phyloP scores from a whole-genome alignment of 1,140 invertebrate species.

The Halictus rubicundus region DNA sequence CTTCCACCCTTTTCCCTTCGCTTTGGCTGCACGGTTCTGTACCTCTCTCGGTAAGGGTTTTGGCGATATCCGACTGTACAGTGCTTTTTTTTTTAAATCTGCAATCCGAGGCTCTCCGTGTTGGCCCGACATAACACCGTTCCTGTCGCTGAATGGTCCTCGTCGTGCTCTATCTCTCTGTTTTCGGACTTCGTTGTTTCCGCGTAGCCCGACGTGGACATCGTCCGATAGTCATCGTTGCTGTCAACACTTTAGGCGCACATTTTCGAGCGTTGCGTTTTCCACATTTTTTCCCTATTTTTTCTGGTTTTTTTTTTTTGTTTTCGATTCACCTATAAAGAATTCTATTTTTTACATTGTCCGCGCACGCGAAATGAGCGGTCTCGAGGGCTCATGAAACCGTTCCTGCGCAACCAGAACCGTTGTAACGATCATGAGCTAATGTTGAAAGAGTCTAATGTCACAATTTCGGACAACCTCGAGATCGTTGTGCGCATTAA shows the following conservation, averaged over 20 bases:
- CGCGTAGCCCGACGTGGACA: slow-evolving; percentile 25
- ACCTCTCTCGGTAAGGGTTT: slow-evolving; percentile 8
- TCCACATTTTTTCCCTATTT: too few species aligned
- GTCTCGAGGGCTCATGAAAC: background rate
- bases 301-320: background rate
- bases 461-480: too few species aligned
- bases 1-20: background rate
- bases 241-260: slow-evolving; percentile 52
- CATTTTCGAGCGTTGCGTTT: slow-evolving; percentile 33
- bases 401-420: too few species aligned
- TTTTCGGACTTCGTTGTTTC: slow-evolving; percentile 41
- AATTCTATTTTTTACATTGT: background rate
- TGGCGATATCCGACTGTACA: slow-evolving; percentile 10
- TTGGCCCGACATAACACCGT: slow-evolving; percentile 36
- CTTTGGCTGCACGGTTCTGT: background rate
- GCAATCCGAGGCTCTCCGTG: slow-evolving; percentile 33
- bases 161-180: slow-evolving; percentile 61
- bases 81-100: slow-evolving; percentile 32
- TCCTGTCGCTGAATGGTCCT: slow-evolving; percentile 39
- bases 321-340: background rate
- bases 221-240: slow-evolving; percentile 52
- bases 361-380: background rate
- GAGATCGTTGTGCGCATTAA: too few species aligned
- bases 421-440: too few species aligned
- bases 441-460: too few species aligned